Evolutionary conservation across 2,888 invertebrate species (phyloP), one percentile per base, ranked within the genome.

Genomic region (Nebria salina): DNA sequence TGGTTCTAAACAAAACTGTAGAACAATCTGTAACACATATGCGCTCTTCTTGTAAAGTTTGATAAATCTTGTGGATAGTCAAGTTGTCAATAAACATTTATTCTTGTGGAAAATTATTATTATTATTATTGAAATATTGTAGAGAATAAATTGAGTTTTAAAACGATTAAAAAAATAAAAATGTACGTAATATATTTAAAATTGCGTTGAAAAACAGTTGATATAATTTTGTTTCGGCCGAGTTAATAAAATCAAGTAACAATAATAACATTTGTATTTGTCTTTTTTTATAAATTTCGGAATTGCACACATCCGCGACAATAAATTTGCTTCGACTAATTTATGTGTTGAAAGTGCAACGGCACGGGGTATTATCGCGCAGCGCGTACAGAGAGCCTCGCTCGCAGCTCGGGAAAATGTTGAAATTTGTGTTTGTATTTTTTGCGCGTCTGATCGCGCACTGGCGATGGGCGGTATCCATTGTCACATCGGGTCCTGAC

Each of bases 361-460:
- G 79, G 74, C 70, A 70, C 66, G 41, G 41, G 79, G 65, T 73
- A 73, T 73, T 42, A 73, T 73, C 73, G 64, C 34, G 72, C 26
- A 7, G 8, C 9, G 54, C 11, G 13, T 54, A 54, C 54, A 54
- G 54, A 34, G 72, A 65, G 34, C 20, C 20, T 20, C 20, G 20
- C 20, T 20, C 20, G 20, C 74, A 75, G 74, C 79, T 79, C 79
- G 79, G 54, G 11, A 54, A 79, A 77, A 65, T 54, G 79, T 66
- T 79, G 66, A 79, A 79, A 79, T 79, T 79, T 79, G 79, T 79
- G 79, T 79, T 79, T 65, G 65, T 75, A 79, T 79, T 79, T 79
- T 79, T 79, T 79, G 79, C 75, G 79, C 8, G 74, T 74, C 75
- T 74, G 74, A 74, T 79, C 74, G 75, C 75, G 74, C 42, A 70